phyloP scores from a whole-genome alignment of 2,888 invertebrate species.

The Galeopsomyia nigrocyanea region DNA sequence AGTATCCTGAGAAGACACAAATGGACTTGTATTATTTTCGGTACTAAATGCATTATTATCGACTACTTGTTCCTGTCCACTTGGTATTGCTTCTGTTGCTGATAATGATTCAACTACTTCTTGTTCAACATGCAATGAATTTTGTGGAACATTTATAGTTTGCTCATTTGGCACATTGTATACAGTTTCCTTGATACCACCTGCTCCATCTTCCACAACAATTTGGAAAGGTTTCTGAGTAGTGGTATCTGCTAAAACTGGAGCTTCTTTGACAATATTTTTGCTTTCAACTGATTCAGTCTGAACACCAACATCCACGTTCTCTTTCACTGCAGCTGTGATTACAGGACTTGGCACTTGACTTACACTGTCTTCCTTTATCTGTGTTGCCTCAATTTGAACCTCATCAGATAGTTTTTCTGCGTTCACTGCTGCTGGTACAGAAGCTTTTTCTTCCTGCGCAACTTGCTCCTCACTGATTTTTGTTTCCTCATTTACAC shows the following conservation, averaged over 20 bases:
- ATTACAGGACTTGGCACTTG: constrained; percentile 22
- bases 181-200: neutral
- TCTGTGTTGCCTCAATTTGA: neutral
- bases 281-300: constrained; percentile 33
- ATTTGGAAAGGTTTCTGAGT: constrained; percentile 1
- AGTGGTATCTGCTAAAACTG: constrained; percentile 15
- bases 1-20: constrained; percentile 27
- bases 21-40: constrained; percentile 4
- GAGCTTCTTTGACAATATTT: constrained; percentile 10
- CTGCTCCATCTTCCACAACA: constrained; percentile 10
- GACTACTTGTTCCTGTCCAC: constrained; percentile 14
- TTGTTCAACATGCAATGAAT: constrained; percentile 3
- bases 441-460: constrained; percentile 46
- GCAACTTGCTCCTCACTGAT: neutral
- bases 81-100: constrained; percentile 22
- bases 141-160: constrained; percentile 4
- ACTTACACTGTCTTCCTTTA: neutral
- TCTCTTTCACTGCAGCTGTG: constrained; percentile 23
- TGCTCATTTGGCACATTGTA: constrained; percentile 13
- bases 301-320: neutral
- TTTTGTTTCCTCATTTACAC: neutral
- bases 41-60: constrained; percentile 22
- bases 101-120: constrained; percentile 1
- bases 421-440: neutral
- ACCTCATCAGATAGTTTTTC: constrained; percentile 6